Evolutionary conservation across 1,140 invertebrate genomes (phyloP), one percentile per base, ranked within the genome.

Genomic region (Drosophila truncata): DNA sequence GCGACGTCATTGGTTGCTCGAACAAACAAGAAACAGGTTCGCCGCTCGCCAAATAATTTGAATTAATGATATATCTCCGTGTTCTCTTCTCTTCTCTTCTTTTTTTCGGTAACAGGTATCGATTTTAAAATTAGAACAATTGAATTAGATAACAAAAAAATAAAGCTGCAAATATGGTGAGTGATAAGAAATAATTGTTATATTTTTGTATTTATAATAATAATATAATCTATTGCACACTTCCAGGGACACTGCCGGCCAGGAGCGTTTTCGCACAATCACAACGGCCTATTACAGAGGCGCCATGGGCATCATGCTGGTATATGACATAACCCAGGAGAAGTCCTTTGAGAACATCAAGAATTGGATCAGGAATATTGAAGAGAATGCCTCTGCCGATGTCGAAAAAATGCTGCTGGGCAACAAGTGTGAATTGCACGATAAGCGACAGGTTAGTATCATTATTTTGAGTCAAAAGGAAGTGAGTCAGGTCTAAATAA

Each of bases 111-210:
- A 95, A 78, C 94, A 99, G 98, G 98, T 93, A 99, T 99, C 93
- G 98, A 99, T 94, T 99, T 99, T 94, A 99, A 99, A 95, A 99
- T 99, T 93, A 97, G 98, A 94, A 99, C 98, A 92, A 99, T 99
- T 92, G 98, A 99, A 94, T 95, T 99, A 88, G 97, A 99, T 93
- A 98, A 98, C 39, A 99, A 99, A 93, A 99, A 99, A 95, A 99
- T 99, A 69, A 99, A 99, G 94, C 94, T 99, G 91, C 98, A 99
- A 95, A 99, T 99, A 95, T 99, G 98, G 98, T 97, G 94, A 95
- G 65, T 79, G 11, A 57, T 62, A 37, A 31, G 13, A 2, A 8
- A 4, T 8, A 33, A 33, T 10, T 37, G 16, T 16, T 31, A 41
- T 44, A 29, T 70, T 18, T 35, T 52, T 6, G 9, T 16, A 41